phyloP scores from a whole-genome alignment of 2,113 vertebrate species.

The Nyctibius bracteatus region DNA sequence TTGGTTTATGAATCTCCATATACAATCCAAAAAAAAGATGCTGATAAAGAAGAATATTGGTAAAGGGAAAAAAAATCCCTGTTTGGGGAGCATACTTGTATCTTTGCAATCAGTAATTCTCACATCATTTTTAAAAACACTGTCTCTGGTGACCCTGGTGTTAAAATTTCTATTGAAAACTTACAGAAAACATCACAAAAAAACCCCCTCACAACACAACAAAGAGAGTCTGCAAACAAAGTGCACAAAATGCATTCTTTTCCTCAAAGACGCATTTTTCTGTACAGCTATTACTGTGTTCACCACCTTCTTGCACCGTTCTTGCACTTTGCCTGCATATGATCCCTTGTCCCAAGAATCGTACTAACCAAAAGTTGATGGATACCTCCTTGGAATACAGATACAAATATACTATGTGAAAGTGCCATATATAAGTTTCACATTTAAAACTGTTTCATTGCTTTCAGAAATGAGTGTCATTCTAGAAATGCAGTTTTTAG shows the following conservation, averaged over 20 bases:
- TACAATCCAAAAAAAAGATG: neutral
- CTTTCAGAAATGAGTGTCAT: neutral
- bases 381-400: neutral
- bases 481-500: neutral
- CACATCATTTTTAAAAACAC: neutral
- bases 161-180: neutral
- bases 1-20: neutral
- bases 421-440: neutral
- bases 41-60: neutral
- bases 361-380: neutral
- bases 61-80: neutral
- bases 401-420: accelerated
- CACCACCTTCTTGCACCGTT: accelerated
- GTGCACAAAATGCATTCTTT: neutral
- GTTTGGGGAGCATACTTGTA: neutral
- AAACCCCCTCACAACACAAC: no score
- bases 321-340: neutral
- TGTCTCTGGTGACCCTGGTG: neutral
- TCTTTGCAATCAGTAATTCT: neutral
- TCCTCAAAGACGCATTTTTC: neutral
- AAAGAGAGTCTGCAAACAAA: neutral
- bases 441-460: neutral
- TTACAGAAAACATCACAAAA: neutral
- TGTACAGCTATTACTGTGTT: neutral
- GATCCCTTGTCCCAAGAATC: neutral